Evolutionary conservation across 2,113 vertebrate genomes (phyloP), one percentile per base, ranked within the genome.

Genomic region (Morone chrysops): DNA sequence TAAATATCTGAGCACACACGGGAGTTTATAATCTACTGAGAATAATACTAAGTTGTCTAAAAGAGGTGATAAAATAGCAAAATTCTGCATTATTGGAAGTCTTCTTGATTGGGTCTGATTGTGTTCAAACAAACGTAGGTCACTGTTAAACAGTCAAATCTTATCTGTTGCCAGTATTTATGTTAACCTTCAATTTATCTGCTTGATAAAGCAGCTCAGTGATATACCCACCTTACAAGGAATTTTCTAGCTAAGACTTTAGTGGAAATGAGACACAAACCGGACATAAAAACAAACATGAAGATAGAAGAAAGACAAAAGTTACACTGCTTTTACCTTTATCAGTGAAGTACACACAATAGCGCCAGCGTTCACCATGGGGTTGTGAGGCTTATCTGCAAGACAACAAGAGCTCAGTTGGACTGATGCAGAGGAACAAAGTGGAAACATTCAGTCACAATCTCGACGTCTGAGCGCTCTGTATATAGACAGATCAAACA

Each of bases 331-430:
- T 14, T 94, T 97, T 97, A 99, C 98, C 98, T 99, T 97, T 93
- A 99, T 98, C 91, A 99, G 95, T 75, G 98, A 99, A 3, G 97
- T 99, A 67, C 99, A 94, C 90, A 99, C 98, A 85, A 99, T 99
- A 72, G 98, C 98, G 66, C 98, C 98, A 83, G 98, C 98, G 80
- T 99, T 99, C 94, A 99, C 98, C 98, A 99, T 99, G 81, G 98
- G 98, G 91, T 99, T 99, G 91, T 99, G 98, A 77, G 98, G 98
- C 85, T 96, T 98, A 94, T 99, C 98, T 99, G 95, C 53, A 93
- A 94, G 93, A 59, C 18, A 90, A 78, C 43, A 31, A 85, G 65
- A 67, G 50, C 7, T 18, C 7, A 18, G 61, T 88, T 87, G 82
- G 57, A 18, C 22, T 0, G 17, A 8, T 13, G 45, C 0, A 41